Conservation (phyloP, 2,888 invertebrate genomes). For the Euplexia lucipara region DNA sequence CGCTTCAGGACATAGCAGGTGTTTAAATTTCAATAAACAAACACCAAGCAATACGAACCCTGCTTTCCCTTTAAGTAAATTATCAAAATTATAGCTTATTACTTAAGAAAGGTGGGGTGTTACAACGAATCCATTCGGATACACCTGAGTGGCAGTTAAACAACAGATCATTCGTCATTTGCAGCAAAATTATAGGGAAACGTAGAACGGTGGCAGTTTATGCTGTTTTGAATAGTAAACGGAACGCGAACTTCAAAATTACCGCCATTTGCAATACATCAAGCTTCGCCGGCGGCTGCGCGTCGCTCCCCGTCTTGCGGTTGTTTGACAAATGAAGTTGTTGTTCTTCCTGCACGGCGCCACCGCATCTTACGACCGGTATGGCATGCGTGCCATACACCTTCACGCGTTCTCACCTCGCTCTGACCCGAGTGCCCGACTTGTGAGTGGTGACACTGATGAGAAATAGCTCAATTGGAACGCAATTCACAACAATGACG, state of each 20-base stretch:
- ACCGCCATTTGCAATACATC: conserved; percentile 82
- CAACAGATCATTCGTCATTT: conserved; percentile 78
- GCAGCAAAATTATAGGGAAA: conserved; percentile 77
- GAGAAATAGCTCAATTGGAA: conserved; percentile 44
- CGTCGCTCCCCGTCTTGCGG: conserved; percentile 74
- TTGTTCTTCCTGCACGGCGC: conserved; percentile 72
- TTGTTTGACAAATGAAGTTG: conserved; percentile 87
- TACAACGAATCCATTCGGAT: conserved; percentile 65
- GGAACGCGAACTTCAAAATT: conserved; percentile 83
- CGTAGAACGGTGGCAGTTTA: conserved; percentile 76
- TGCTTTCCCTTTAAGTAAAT: conserved; percentile 66
- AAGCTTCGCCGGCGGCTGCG: conserved; percentile 70
- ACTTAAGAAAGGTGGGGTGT: conserved; percentile 63
- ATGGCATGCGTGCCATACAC: conserved; percentile 60
- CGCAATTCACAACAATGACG: conserved; percentile 35
- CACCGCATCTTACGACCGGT: conserved; percentile 73
- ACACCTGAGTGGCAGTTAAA: conserved; percentile 62
- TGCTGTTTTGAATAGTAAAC: conserved; percentile 72
- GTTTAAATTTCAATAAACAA: conserved; percentile 57
- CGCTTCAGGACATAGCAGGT: conserved; percentile 47
- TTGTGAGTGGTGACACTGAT: conserved; percentile 28
- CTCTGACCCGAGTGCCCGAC: conserved; percentile 18
- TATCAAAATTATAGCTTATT: conserved; percentile 68
- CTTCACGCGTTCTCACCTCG: conserved; percentile 40
- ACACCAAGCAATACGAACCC: conserved; percentile 18